Percentiles rank a stretch among this genome's conserved stretches.
Conservation (phyloP, 2,888 invertebrate genomes). For the Carabus problematicus region DNA sequence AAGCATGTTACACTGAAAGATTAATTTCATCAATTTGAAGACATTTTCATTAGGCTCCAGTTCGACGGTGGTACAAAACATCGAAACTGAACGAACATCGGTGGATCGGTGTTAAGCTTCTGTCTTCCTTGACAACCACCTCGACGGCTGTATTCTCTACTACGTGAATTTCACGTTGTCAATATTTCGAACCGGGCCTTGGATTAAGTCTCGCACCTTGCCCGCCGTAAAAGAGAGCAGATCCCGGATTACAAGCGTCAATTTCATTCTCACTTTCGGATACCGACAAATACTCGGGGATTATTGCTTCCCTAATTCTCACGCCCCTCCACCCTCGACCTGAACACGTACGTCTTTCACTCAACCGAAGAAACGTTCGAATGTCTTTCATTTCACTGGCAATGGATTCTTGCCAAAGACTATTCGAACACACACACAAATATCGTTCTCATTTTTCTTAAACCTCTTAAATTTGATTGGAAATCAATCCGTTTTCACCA, state of each 20-base stretch:
- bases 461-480: slow-evolving; percentile 19
- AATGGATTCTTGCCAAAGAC: slow-evolving; percentile 2
- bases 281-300: slow-evolving; percentile 36
- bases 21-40: too few relatives aligned
- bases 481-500: slow-evolving; percentile 11
- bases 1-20: too few relatives aligned
- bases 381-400: slow-evolving; percentile 21
- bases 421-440: slow-evolving; percentile 2
- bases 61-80: too few relatives aligned
- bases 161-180: slow-evolving; percentile 26
- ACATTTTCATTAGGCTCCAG: too few relatives aligned
- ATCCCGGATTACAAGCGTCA: slow-evolving; percentile 48
- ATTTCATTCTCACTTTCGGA: slow-evolving; percentile 50
- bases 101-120: too few relatives aligned
- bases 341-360: slow-evolving; percentile 12
- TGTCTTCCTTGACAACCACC: background rate
- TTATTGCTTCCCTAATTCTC: slow-evolving; percentile 25
- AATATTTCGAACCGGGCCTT: slow-evolving; percentile 18
- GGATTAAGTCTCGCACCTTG: slow-evolving; percentile 26
- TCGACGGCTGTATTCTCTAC: background rate
- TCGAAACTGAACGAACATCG: too few relatives aligned
- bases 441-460: slow-evolving; percentile 6
- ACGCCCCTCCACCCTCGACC: background rate
- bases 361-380: background rate
- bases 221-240: slow-evolving; percentile 34